A percentile compares a stretch with the other conserved stretches of the same genome.
These are phyloP conservation scores for Meda fulgida DNA, from an alignment of 2,797 vertebrate genomes.

Conservation along the genomic window DNA sequence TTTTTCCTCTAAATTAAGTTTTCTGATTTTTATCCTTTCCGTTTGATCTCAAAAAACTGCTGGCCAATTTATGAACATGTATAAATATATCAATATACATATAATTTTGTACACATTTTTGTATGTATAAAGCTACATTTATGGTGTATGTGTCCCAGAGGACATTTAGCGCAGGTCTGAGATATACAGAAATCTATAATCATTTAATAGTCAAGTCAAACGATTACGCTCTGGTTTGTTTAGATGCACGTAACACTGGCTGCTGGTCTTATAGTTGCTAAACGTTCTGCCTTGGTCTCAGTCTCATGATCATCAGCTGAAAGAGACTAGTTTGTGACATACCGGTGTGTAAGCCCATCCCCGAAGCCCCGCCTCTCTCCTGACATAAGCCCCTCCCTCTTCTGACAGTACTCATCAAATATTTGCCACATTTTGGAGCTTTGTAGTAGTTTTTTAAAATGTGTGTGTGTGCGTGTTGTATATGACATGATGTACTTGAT, in stretches of 20 bases:
- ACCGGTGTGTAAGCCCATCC: not conserved
- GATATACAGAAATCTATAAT: conserved; percentile 62
- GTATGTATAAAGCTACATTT: conserved; percentile 86
- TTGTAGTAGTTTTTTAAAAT: conserved; percentile 75
- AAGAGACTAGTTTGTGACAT: not conserved
- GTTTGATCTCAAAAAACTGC: conserved; percentile 1
- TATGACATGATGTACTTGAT: conserved; percentile 74
- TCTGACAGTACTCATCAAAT: conserved; percentile 14
- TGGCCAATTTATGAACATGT: conserved; percentile 81
- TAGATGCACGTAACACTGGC: not conserved
- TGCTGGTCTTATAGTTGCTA: not conserved
- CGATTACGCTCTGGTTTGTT: not conserved
- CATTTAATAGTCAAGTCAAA: not conserved
- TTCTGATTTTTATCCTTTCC: not conserved
- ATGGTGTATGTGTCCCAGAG: conserved; percentile 61
- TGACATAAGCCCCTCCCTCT: conserved; percentile 41
- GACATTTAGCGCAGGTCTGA: conserved; percentile 71
- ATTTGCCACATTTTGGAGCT: conserved; percentile 65
- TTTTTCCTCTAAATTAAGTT: not conserved
- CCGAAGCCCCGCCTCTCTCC: conserved; percentile 8
- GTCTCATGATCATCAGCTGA: not conserved
- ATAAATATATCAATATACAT: conserved; percentile 85
- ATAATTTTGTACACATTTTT: conserved; percentile 83
- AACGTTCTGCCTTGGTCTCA: not conserved
- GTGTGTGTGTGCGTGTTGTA: conserved; percentile 69